Base-by-base conservation (phyloP, 2,888 invertebrate genomes). In the Melieria crassipennis region DNA sequence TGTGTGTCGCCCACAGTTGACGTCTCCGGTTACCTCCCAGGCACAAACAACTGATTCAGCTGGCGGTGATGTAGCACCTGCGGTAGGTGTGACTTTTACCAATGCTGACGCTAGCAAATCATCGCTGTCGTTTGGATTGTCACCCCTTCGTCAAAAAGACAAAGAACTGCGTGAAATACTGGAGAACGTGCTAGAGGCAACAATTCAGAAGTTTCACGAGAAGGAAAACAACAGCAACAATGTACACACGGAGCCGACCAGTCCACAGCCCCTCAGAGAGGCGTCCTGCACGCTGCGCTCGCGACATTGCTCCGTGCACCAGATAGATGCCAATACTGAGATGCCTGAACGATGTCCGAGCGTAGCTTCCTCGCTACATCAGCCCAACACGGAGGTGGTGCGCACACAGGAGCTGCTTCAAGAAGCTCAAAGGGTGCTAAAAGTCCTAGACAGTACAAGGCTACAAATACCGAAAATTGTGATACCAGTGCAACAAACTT, bases 401-500 rank as follows among this genome's bases (percentile, higher is more conserved):
- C 1, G 30, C 30, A 30, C 55, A 13, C 69, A 61, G 43, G 56
- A 69, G 5, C 5, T 30, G 7, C 50, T 45, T 4, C 48, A 47
- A n/a, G 50, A 67, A 52, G 65, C 70, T 6, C 62, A 70, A 58
- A 63, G 58, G 11, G 9, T 58, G 4, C 56, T 73, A 16, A 5
- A 60, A 1, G 13, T 56, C 4, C 5, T 69, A 7, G 61, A n/a
- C 16, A 58, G 60, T 13, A 48, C 64, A 3, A n/a, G 48, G 9
- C 5, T 47, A 1, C 42, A 57, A 10, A n/a, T 45, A 5, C 71
- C 74, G 5, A 46, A 73, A n/a, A 66, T 75, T 11, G 61, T 75
- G 47, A 69, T 76, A 69, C 75, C 75, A 42, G 57, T 73, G 47
- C 67, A 65, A 63, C 73, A 73, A 61, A 75, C 65, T 0, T 70